phyloP scores from a whole-genome alignment of 1,140 invertebrate species.

The Conus ventricosus region DNA sequence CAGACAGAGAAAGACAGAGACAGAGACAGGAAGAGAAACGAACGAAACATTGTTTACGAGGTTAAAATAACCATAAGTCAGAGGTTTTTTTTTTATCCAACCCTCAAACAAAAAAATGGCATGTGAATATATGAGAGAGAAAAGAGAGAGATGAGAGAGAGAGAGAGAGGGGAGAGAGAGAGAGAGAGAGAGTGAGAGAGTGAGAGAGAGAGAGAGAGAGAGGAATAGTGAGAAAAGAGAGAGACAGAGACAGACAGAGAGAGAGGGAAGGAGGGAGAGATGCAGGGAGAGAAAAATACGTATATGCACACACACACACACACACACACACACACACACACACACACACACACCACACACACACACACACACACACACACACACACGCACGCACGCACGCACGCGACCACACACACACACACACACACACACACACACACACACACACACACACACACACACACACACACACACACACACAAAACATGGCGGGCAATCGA shows the following conservation, averaged over 20 bases:
- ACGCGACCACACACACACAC: too few relatives aligned
- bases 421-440: not conserved
- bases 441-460: conserved; percentile 2
- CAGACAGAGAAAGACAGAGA: too few relatives aligned
- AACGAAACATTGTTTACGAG: too few relatives aligned
- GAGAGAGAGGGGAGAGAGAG: not conserved
- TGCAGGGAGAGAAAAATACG: not conserved
- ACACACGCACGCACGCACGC: too few relatives aligned
- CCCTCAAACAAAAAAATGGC: too few relatives aligned
- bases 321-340: conserved; percentile 4
- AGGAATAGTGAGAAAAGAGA: not conserved
- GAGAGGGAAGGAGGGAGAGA: not conserved
- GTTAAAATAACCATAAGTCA: too few relatives aligned
- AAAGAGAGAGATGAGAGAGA: not conserved
- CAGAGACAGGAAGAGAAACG: too few relatives aligned
- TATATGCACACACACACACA: not conserved
- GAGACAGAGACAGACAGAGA: not conserved
- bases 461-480: conserved; percentile 11
- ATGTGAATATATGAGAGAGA: not conserved
- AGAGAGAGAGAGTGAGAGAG: not conserved
- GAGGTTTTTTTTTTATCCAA: too few relatives aligned
- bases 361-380: too few relatives aligned
- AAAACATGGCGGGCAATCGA: not conserved
- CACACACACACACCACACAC: not conserved
- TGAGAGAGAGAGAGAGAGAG: not conserved